Conservation (phyloP, 1,140 invertebrate genomes). For the Sitobion miscanthi region DNA sequence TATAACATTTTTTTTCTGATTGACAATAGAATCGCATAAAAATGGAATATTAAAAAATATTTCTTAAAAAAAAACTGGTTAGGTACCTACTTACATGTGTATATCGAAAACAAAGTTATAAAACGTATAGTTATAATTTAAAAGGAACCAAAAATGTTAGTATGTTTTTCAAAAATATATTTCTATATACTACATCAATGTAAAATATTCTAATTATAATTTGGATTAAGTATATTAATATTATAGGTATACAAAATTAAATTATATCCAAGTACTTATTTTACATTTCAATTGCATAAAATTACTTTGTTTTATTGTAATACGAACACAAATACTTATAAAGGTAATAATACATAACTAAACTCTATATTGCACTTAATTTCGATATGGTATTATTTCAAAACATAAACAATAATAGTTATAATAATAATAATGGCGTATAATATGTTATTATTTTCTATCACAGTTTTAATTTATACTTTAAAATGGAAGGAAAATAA, state of each 20-base stretch:
- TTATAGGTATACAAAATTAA: slow-evolving; percentile 23
- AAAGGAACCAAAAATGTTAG: neutral
- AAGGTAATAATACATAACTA: slow-evolving; percentile 32
- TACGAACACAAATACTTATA: slow-evolving; percentile 32
- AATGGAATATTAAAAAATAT: neutral
- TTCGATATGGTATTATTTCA: slow-evolving; percentile 54
- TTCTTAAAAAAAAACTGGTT: neutral
- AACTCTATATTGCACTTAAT: slow-evolving; percentile 51
- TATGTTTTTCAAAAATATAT: slow-evolving; percentile 42
- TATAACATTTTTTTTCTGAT: neutral
- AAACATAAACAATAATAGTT: slow-evolving; percentile 43
- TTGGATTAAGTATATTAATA: slow-evolving; percentile 9
- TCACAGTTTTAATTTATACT: slow-evolving; percentile 51
- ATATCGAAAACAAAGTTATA: neutral
- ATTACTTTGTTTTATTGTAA: slow-evolving; percentile 33
- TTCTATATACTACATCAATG: slow-evolving; percentile 28
- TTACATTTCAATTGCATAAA: neutral
- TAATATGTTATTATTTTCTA: slow-evolving; percentile 38
- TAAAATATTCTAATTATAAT: slow-evolving; percentile 19
- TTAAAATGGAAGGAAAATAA: slow-evolving; percentile 54
- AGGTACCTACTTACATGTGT: neutral
- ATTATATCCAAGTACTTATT: slow-evolving; percentile 3
- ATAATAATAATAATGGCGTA: slow-evolving; percentile 36
- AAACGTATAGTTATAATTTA: neutral
- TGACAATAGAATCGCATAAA: neutral